Conservation (phyloP, 1,140 invertebrate species). For the Aleiodes sp. region DNA sequence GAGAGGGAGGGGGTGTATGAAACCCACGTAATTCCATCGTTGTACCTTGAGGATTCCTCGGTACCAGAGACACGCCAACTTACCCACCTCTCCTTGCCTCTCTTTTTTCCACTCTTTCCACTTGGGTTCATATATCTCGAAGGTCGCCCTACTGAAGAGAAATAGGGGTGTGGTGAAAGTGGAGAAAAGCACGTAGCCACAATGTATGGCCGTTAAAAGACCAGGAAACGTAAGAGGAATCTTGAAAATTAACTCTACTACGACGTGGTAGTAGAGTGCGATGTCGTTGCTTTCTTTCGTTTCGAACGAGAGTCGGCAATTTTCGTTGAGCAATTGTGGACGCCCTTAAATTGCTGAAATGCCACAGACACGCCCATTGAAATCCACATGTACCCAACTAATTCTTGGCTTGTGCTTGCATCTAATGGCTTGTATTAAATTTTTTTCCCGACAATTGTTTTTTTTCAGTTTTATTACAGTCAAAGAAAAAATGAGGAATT, state of each 20-base stretch:
- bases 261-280: conserved; percentile 6
- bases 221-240: conserved; percentile 18
- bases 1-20: conserved; percentile 3
- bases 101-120: background rate
- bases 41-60: conserved; percentile 36
- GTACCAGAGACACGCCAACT: background rate
- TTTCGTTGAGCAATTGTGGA: conserved; percentile 3
- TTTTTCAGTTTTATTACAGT: too few relatives aligned
- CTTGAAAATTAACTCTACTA: conserved; percentile 36
- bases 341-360: conserved; percentile 14
- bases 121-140: conserved; percentile 38
- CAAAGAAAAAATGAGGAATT: too few relatives aligned
- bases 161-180: conserved; percentile 22
- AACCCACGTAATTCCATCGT: conserved; percentile 38
- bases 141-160: conserved; percentile 27
- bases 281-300: conserved; percentile 9
- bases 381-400: conserved; percentile 5
- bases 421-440: background rate
- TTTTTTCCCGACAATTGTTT: too few relatives aligned
- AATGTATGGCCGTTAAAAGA: conserved; percentile 17
- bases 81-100: background rate
- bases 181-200: conserved; percentile 15
- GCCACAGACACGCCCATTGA: background rate
- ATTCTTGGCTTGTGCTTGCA: background rate
- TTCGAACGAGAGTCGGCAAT: conserved; percentile 10